These are phyloP conservation scores for Notiomystis cincta DNA, from an alignment of 2,113 vertebrate species.

Conservation along the genomic window DNA sequence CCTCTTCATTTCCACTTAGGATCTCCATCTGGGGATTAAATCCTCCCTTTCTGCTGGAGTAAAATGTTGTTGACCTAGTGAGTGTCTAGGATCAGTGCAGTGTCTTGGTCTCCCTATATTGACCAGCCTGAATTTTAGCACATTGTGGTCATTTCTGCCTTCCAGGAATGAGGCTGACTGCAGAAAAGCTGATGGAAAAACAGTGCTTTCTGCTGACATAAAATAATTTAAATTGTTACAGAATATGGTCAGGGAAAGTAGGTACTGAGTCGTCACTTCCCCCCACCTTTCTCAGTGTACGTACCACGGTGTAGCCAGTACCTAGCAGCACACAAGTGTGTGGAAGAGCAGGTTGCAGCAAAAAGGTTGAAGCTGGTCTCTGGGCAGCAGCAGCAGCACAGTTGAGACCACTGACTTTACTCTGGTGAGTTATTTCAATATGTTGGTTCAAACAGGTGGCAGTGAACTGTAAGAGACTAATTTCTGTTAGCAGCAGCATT, in stretches of 20 bases:
- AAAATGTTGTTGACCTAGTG: background rate
- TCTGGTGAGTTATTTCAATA: background rate
- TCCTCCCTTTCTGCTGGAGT: background rate
- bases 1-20: background rate
- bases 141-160: background rate
- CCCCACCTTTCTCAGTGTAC: background rate
- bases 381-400: background rate
- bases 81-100: background rate
- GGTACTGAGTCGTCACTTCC: background rate
- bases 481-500: background rate
- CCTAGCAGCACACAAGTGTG: accelerated
- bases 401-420: background rate
- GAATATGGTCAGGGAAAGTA: background rate
- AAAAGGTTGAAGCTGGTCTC: background rate
- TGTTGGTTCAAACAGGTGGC: background rate
- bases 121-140: background rate
- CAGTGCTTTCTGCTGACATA: background rate
- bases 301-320: background rate
- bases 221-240: background rate
- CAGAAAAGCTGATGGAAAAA: background rate
- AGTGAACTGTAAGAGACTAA: background rate
- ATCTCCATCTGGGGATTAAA: background rate
- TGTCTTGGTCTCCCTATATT: background rate
- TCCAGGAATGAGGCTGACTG: background rate
- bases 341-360: background rate